Conservation (phyloP, 2,113 vertebrate genomes). For the Malaclemys terrapin region DNA sequence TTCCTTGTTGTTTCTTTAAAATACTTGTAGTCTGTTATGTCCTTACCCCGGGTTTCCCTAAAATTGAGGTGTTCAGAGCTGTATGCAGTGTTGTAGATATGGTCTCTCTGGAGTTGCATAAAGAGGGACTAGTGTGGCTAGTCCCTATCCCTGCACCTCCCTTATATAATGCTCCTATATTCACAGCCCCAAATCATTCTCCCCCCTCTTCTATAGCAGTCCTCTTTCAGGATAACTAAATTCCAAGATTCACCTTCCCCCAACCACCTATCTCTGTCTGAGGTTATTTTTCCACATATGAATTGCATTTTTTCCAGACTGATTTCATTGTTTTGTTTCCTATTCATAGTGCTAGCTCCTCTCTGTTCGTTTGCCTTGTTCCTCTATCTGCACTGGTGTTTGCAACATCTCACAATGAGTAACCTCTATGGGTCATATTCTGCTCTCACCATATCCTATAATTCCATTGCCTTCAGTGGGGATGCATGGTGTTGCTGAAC, state of each 20-base stretch:
- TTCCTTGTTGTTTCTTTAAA: neutral
- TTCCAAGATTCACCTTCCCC: neutral
- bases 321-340: neutral
- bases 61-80: neutral
- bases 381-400: neutral
- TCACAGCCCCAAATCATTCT: neutral
- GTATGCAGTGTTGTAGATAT: neutral
- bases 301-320: neutral
- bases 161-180: neutral
- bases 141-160: rapidly evolving
- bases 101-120: neutral
- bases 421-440: neutral
- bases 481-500: neutral
- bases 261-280: neutral
- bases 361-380: neutral
- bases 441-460: neutral
- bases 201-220: neutral
- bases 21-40: neutral
- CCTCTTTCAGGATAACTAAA: neutral
- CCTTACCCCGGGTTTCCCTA: neutral
- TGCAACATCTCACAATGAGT: neutral
- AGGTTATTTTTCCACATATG: neutral
- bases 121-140: neutral
- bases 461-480: neutral
- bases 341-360: neutral